These are phyloP conservation scores for Copidosoma floridanum DNA, from an alignment of 1,140 invertebrate species.

Conservation along the genomic window DNA sequence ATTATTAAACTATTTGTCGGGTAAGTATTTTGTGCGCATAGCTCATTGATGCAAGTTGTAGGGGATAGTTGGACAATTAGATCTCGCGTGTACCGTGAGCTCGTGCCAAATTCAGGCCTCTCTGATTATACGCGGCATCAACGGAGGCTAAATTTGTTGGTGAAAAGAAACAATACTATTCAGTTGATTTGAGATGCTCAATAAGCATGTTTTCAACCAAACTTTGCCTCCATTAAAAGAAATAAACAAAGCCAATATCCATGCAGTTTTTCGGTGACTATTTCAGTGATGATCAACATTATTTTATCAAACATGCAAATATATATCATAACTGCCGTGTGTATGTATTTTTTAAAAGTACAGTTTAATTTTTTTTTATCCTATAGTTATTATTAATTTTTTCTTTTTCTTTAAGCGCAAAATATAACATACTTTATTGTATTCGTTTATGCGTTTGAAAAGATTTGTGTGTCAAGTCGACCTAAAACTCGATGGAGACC, in stretches of 20 bases:
- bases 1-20: too few species aligned
- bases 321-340: background rate
- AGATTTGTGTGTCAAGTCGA: too few species aligned
- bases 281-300: background rate
- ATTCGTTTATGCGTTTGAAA: too few species aligned
- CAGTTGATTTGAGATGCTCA: background rate
- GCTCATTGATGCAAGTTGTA: too few species aligned
- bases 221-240: conserved; percentile 9
- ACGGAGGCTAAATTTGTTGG: conserved; percentile 7
- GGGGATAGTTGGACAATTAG: too few species aligned
- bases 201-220: background rate
- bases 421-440: too few species aligned
- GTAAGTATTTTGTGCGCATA: too few species aligned
- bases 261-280: conserved; percentile 16
- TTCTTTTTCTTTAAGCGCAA: background rate
- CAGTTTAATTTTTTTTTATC: too few species aligned
- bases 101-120: background rate
- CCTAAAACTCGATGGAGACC: background rate
- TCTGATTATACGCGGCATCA: background rate
- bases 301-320: background rate
- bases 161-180: background rate
- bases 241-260: too few species aligned
- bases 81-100: too few species aligned
- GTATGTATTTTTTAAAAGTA: background rate
- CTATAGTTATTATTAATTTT: too few species aligned